Evolutionary conservation across 23 tunicate genomes (phyloP), one percentile per base, ranked within the genome.

Genomic region (Halocynthia roretzi): DNA sequence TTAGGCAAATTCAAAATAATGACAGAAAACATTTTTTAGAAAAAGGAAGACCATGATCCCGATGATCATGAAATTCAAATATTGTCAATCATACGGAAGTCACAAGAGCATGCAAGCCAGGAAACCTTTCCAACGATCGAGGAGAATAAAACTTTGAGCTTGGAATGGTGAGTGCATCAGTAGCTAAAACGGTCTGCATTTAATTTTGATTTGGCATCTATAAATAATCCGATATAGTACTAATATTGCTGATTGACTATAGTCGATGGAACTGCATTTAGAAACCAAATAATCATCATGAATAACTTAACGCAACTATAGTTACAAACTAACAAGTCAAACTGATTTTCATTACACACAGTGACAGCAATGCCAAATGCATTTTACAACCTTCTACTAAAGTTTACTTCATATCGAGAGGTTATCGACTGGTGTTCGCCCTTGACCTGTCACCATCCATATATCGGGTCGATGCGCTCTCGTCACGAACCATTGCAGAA

Each of bases 381-480:
- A 22, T 53, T 74, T 10, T 74, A 19, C 78, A 74, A 22, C 78
- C 78, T 53, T 52, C 55, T 51, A 85, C 98, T 8, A 79, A 62
- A 67, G 75, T 92, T 75, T 50, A 74, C n/a, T 92, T 92, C 75
- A 9, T 82, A 21, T 92, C 98, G 19, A 51, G 83, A 56, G 82
- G 85, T n/a, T 92, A 86, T 70, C 66, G 78, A 8, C 89, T 86
- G 75, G 93, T 92, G 20, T 92, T 92, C 76, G 98, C 83, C 5
- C 70, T 92, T 6, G 98, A 92, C 54, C 70, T 92, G 50, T 86
- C 98, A 17, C 78, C 98, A 5, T 86, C 92, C 10, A 54, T 82
- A 53, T 79, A 86, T 12, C 67, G 91, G 6, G 84, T 92, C 44
- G 90, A 86, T 57, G 75, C 87, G 7, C 62, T 80, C 12, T 78